Conservation (phyloP, 2,113 vertebrate species). For the Macroglossus sobrinus region DNA sequence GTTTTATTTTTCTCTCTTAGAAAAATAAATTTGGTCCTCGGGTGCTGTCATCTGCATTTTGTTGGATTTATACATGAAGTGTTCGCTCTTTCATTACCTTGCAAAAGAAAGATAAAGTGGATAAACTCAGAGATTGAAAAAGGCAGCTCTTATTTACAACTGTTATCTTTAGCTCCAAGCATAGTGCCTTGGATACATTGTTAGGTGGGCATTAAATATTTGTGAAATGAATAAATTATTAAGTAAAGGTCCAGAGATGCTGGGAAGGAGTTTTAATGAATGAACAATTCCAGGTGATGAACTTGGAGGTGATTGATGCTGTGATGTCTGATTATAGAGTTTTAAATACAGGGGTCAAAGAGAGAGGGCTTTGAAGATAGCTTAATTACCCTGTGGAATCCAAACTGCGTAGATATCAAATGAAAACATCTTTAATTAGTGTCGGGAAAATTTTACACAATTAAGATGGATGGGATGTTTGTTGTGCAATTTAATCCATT, state of each 20-base stretch:
- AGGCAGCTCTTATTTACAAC: background rate
- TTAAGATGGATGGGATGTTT: background rate
- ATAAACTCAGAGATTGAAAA: background rate
- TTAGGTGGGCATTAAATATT: background rate
- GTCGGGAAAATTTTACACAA: background rate
- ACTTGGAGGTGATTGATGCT: background rate
- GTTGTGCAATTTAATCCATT: background rate
- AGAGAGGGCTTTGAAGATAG: background rate
- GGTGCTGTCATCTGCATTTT: background rate
- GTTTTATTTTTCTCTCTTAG: background rate
- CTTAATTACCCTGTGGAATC: background rate
- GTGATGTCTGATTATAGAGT: background rate
- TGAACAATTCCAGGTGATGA: background rate
- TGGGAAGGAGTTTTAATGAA: background rate
- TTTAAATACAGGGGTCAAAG: background rate
- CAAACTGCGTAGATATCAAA: slow-evolving; percentile 35
- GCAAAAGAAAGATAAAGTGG: background rate
- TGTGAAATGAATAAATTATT: background rate
- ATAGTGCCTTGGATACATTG: background rate
- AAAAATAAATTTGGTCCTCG: background rate
- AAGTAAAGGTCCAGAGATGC: background rate
- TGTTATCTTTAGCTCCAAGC: background rate
- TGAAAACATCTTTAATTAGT: slow-evolving; percentile 26
- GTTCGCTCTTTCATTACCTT: background rate
- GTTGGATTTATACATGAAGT: background rate